A percentile compares a stretch with the other conserved stretches of the same genome.
phyloP scores from a whole-genome alignment of 2,888 invertebrate genomes.

The Orthosia cruda region DNA sequence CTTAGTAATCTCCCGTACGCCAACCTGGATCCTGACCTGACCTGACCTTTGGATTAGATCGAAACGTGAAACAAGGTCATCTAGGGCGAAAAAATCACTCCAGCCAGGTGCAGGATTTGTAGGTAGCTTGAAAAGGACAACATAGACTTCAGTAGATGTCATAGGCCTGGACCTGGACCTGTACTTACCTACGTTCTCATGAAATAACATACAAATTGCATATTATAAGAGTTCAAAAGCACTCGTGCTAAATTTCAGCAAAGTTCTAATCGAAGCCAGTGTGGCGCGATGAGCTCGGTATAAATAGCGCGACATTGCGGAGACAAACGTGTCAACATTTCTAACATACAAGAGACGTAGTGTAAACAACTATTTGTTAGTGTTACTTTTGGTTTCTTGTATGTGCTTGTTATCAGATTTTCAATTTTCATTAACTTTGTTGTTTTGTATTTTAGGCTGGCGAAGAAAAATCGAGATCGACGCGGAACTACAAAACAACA shows the following conservation, averaged over 20 bases:
- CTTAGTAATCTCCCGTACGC: no score
- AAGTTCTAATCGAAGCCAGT: constrained; percentile 5
- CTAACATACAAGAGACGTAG: constrained; percentile 36
- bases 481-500: no score
- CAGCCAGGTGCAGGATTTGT: background rate
- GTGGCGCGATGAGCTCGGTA: constrained; percentile 7
- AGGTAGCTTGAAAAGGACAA: background rate
- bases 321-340: constrained; percentile 46
- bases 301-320: constrained; percentile 47
- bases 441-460: background rate
- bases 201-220: background rate
- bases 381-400: background rate
- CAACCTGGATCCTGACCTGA: background rate
- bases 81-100: no score
- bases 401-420: background rate
- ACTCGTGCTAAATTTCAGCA: background rate
- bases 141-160: background rate
- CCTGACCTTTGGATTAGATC: background rate
- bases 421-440: background rate
- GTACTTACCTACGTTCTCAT: background rate
- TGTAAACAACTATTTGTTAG: constrained; percentile 48
- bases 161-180: background rate
- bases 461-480: no score
- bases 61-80: no score
- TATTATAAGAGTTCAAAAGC: background rate